phyloP scores from a whole-genome alignment of 64 coral and sea anemone genomes.

The Acropora yongei region DNA sequence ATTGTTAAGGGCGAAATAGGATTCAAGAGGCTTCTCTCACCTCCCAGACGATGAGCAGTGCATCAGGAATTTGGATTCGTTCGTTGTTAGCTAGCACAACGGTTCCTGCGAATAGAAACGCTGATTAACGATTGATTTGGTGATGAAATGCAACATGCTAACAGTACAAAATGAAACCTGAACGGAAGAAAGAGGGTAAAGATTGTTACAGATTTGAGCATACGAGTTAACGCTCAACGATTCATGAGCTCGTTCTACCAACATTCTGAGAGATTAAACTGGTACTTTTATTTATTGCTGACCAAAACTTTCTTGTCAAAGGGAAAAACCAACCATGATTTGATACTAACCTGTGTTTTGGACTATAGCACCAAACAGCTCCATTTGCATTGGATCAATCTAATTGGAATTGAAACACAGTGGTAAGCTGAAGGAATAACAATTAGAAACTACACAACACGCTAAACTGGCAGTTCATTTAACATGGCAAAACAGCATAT shows the following conservation, averaged over 20 bases:
- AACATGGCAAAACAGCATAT: too few relatives aligned
- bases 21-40: constrained; percentile 32
- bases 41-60: constrained; percentile 91
- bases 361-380: constrained; percentile 83
- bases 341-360: constrained; percentile 80
- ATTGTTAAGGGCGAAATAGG: neutral
- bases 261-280: too few relatives aligned
- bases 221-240: too few relatives aligned
- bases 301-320: neutral
- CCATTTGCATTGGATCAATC: constrained; percentile 87
- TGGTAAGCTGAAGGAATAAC: too few relatives aligned
- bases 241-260: too few relatives aligned
- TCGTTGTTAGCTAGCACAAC: constrained; percentile 92
- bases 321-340: neutral
- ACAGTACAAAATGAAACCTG: too few relatives aligned
- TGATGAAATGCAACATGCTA: too few relatives aligned
- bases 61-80: constrained; percentile 82
- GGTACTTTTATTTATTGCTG: neutral
- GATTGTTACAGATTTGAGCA: too few relatives aligned
- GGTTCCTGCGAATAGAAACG: constrained; percentile 51
- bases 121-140: neutral
- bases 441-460: too few relatives aligned
- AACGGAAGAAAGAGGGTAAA: too few relatives aligned
- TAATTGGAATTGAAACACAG: neutral
- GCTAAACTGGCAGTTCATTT: too few relatives aligned